Evolutionary conservation across 30 jellyfish, hydroid and myxozoan species (phyloP), one percentile per base, ranked within the genome.

Genomic region (Hydra vulgaris): DNA sequence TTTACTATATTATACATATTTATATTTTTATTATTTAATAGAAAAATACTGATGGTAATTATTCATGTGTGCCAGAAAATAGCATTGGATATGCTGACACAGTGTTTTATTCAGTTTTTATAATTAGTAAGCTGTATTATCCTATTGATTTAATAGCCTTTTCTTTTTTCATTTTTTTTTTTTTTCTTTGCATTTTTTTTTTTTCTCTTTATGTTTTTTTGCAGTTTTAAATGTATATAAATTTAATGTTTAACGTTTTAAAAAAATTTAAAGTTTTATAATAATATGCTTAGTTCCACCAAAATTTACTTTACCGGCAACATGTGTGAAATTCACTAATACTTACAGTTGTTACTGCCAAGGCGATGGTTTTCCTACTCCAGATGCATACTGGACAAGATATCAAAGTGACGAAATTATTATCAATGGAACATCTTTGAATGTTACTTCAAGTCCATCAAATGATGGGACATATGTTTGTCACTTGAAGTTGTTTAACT

Each of bases 381-480:
- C 83, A 23, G 83, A 75, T 25, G 25, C 26, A 1, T 75, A 0
- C 56, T 75, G 83, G 83, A 75, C 83, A 26, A 75, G 66, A 75
- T 75, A 75, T 26, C 71, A 18, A 75, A 75, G 26, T n/a, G 26
- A 54, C 18, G 23, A 54, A 1, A 18, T 24, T 16, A 26, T 75
- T 25, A 24, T 22, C n/a, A 26, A 40, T 22, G 25, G 26, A 18
- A 15, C 17, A 22, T 67, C 26, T 4, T 53, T 75, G 8, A 75
- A 75, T 53, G 20, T 75, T 23, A 75, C 71, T 5, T 22, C 56
- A 40, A 23, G 52, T 18, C 71, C 71, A 23, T 17, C 83, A 8
- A 75, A 75, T 75, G 83, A 75, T 75, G 83, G 83, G 40, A 75
- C 83, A 71, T 75, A 75, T 26, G 53, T 25, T 25, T 75, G 83